Evolutionary conservation across 2,888 invertebrate species (phyloP).

Genomic region (Macrosiphum euphorbiae): DNA sequence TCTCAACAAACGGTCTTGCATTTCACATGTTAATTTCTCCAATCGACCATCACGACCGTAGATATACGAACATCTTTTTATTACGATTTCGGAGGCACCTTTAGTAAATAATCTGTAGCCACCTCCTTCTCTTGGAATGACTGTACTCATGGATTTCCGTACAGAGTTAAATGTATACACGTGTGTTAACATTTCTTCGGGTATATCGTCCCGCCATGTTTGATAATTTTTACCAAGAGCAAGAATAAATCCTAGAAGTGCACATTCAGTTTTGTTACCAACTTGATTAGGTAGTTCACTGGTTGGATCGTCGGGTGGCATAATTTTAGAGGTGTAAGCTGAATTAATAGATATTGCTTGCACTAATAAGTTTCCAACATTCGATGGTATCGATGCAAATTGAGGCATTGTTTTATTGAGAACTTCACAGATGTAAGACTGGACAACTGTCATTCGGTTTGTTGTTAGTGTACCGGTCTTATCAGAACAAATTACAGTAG

Average conservation of each 20-base stretch:
- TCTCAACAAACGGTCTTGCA: constrained; percentile 91
- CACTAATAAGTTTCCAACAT: constrained; percentile 86
- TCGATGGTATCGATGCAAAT: constrained; percentile 85
- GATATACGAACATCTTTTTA: constrained; percentile 98
- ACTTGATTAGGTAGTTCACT: constrained; percentile 92
- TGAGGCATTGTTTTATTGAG: constrained; percentile 90
- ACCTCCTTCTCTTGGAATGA: constrained; percentile 86
- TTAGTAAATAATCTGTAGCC: constrained; percentile 95
- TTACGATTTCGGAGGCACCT: constrained; percentile 98
- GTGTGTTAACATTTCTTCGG: constrained; percentile 92
- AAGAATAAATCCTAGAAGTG: constrained; percentile 93
- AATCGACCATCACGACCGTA: constrained; percentile 93
- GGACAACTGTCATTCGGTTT: constrained; percentile 98
- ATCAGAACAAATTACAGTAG: constrained; percentile 99
- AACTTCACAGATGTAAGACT: constrained; percentile 94
- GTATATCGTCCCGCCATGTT: constrained; percentile 87
- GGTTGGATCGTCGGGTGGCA: constrained; percentile 86
- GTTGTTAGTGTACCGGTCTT: constrained; percentile 99
- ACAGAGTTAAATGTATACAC: constrained; percentile 99
- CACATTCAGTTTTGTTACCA: constrained; percentile 99
- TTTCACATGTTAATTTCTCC: constrained; percentile 91
- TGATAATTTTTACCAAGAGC: constrained; percentile 94
- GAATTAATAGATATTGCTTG: constrained; percentile 94
- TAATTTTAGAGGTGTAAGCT: constrained; percentile 95
- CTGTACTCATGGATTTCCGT: constrained; percentile 98